A percentile compares a stretch with the other conserved stretches of the same genome.
Evolutionary conservation across 2,113 vertebrate genomes (phyloP).

Genomic region (Ptychochromis oligacanthus): DNA sequence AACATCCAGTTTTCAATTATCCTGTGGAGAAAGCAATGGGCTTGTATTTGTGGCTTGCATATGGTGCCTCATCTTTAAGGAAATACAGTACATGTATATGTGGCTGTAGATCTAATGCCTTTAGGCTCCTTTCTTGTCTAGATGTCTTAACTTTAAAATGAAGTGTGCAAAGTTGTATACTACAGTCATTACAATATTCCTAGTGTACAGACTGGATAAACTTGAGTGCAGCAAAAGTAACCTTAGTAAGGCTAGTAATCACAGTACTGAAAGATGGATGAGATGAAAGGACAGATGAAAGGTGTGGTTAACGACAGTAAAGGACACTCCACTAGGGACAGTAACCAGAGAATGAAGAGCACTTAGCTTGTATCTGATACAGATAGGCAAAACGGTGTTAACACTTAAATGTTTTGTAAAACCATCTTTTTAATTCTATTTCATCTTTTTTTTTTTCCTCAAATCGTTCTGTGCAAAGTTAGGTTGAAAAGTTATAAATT

Average conservation of each 20-base stretch:
- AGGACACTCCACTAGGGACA: slow-evolving; percentile 53
- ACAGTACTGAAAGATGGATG: slow-evolving; percentile 39
- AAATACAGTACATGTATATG: neutral
- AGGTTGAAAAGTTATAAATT: neutral
- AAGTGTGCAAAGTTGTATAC: neutral
- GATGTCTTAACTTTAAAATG: neutral
- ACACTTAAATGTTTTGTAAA: neutral
- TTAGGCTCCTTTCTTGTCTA: neutral
- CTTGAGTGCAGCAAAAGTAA: neutral
- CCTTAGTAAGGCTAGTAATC: slow-evolving; percentile 12
- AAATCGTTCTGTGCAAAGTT: accelerated
- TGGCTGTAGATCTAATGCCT: neutral
- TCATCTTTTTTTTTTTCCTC: neutral
- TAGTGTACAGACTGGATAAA: accelerated
- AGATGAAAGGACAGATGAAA: slow-evolving; percentile 70
- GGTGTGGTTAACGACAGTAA: slow-evolving; percentile 61
- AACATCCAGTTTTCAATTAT: slow-evolving; percentile 20
- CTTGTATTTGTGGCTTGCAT: slow-evolving; percentile 11
- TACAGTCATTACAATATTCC: neutral
- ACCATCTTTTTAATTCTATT: neutral
- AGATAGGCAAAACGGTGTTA: neutral
- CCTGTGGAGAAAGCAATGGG: slow-evolving; percentile 13
- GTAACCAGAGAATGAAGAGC: slow-evolving; percentile 54
- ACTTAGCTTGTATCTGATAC: slow-evolving; percentile 57
- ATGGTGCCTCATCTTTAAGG: neutral